Percentiles rank a stretch among this genome's conserved stretches.
phyloP scores from a whole-genome alignment of 2,797 vertebrate genomes.

The Chelidonichthys spinosus region DNA sequence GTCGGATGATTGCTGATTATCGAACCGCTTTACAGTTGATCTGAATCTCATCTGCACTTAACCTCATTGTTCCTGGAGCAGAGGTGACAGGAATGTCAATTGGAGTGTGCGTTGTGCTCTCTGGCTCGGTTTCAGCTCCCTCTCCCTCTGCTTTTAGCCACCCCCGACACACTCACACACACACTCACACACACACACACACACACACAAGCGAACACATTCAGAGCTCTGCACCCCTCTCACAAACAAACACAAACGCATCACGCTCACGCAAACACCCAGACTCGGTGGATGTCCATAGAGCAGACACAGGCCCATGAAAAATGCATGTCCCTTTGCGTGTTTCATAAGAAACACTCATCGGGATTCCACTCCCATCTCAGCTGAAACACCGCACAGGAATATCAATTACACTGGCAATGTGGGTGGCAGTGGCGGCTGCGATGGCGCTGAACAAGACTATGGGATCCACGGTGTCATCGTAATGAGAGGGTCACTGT shows the following conservation, averaged over 20 bases:
- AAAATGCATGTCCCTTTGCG: slow-evolving; percentile 81
- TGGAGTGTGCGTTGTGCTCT: slow-evolving; percentile 64
- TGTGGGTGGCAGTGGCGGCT: slow-evolving; percentile 68
- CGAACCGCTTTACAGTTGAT: slow-evolving; percentile 80
- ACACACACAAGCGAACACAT: slow-evolving; percentile 63
- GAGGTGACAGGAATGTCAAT: slow-evolving; percentile 84
- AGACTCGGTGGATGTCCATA: slow-evolving; percentile 56
- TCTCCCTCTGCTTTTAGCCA: slow-evolving; percentile 17
- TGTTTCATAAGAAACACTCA: slow-evolving; percentile 81
- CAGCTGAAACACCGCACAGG: slow-evolving; percentile 71
- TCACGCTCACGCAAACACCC: slow-evolving; percentile 52
- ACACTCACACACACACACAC: slow-evolving; percentile 60
- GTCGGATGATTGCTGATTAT: slow-evolving; percentile 81
- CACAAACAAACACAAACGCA: slow-evolving; percentile 27
- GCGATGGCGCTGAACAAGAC: slow-evolving; percentile 47
- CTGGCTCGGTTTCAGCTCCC: slow-evolving; percentile 58
- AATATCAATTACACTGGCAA: slow-evolving; percentile 79
- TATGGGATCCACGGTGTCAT: slow-evolving; percentile 58
- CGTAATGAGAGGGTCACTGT: slow-evolving; percentile 66
- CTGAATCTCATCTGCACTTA: slow-evolving; percentile 82
- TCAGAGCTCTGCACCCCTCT: slow-evolving; percentile 52
- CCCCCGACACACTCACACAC: slow-evolving; percentile 15
- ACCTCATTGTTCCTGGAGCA: slow-evolving; percentile 80
- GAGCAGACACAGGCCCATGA: slow-evolving; percentile 76
- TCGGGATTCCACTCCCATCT: slow-evolving; percentile 77